Evolutionary conservation across 2,113 vertebrate species (phyloP).

Genomic region (Toxostoma redivivum): DNA sequence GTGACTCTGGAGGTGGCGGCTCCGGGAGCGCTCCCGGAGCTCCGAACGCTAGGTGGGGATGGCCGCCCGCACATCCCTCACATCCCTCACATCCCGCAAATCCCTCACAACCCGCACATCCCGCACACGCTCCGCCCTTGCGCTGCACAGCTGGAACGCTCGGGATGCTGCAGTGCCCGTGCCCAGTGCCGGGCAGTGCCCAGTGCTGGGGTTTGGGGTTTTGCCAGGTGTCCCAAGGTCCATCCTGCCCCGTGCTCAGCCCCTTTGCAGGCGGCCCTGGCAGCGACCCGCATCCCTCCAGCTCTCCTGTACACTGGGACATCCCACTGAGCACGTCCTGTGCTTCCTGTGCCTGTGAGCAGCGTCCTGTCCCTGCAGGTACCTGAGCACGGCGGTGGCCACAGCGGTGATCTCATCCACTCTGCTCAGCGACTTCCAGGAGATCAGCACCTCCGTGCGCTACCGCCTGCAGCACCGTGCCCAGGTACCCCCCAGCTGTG

Average conservation of each 20-base stretch:
- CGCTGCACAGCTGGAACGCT: fast-evolving
- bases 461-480: conserved; percentile 78
- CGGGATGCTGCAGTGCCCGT: fast-evolving
- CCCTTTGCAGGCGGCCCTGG: neutral
- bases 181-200: fast-evolving
- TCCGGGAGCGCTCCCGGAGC: neutral
- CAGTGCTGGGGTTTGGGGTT: fast-evolving
- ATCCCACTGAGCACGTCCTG: fast-evolving
- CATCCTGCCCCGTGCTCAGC: neutral
- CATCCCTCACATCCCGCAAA: neutral
- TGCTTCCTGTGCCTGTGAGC: neutral
- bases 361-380: conserved; percentile 62
- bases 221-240: fast-evolving
- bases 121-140: fast-evolving
- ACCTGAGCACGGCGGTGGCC: conserved; percentile 74
- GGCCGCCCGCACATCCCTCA: neutral
- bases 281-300: fast-evolving
- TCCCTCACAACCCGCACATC: no score
- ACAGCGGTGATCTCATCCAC: conserved; percentile 85
- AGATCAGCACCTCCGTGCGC: conserved; percentile 76
- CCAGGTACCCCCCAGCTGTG: neutral
- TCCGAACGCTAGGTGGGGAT: conserved; percentile 22
- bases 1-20: fast-evolving
- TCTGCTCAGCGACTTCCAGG: conserved; percentile 71
- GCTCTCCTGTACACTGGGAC: fast-evolving